These are phyloP conservation scores for Bradypodion pumilum DNA, from an alignment of 2,797 vertebrate genomes.

Conservation along the genomic window DNA sequence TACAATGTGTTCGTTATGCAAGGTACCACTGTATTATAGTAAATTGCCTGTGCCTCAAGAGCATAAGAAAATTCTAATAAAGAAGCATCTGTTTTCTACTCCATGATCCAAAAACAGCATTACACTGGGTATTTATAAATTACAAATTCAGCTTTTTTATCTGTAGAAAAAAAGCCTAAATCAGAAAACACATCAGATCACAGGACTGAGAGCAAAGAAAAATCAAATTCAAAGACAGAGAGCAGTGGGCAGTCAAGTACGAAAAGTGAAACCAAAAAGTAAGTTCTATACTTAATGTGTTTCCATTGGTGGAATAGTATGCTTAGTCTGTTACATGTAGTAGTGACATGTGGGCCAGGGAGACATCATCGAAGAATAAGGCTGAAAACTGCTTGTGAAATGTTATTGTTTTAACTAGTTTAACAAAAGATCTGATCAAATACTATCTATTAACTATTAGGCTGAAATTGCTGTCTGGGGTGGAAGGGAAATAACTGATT, in stretches of 20 bases:
- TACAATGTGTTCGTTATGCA: too few species aligned
- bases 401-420: too few species aligned
- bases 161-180: slow-evolving; percentile 64
- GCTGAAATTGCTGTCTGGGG: too few species aligned
- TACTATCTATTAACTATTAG: background rate
- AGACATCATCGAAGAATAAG: background rate
- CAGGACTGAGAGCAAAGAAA: slow-evolving; percentile 28
- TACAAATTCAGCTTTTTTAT: slow-evolving; percentile 30
- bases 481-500: too few species aligned
- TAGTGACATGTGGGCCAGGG: background rate
- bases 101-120: background rate
- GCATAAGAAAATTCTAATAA: background rate
- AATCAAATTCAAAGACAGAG: slow-evolving; percentile 58
- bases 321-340: background rate
- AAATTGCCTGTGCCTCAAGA: background rate
- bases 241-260: slow-evolving; percentile 45
- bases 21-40: too few species aligned
- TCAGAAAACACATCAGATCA: slow-evolving; percentile 51
- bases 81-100: background rate
- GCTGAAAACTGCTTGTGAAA: background rate
- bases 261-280: slow-evolving; percentile 76
- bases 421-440: background rate
- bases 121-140: too few species aligned
- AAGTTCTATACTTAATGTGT: slow-evolving; percentile 43
- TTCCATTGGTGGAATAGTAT: background rate